phyloP scores from a whole-genome alignment of 2,113 vertebrate genomes.

The Hippopotamus amphibius region DNA sequence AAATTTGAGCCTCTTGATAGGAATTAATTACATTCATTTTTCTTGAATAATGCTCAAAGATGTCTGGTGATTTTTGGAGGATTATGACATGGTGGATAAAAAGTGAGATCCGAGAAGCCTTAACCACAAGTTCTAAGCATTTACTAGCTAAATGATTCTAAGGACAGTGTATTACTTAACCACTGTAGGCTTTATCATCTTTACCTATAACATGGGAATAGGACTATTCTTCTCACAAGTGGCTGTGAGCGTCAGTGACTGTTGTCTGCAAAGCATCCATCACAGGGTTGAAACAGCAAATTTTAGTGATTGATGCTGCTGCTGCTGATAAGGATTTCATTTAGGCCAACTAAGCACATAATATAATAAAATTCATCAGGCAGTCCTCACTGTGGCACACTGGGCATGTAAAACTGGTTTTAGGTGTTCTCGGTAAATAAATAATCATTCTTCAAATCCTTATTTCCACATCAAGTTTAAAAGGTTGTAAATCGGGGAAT shows the following conservation, averaged over 20 bases:
- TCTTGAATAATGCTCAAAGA: slow-evolving; percentile 4
- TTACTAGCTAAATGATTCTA: background rate
- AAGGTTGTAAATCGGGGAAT: background rate
- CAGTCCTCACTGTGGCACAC: too few species aligned
- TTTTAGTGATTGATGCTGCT: background rate
- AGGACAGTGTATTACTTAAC: background rate
- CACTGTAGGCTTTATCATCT: background rate
- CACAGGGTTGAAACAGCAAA: background rate
- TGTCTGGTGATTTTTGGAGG: background rate
- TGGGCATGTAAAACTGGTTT: background rate
- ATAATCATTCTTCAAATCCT: background rate
- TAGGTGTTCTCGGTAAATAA: background rate
- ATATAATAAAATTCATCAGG: background rate
- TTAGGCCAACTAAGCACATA: background rate
- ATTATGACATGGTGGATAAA: background rate
- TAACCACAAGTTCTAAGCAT: background rate
- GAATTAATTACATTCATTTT: slow-evolving; percentile 1
- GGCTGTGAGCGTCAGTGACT: background rate
- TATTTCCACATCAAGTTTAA: background rate
- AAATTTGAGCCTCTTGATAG: background rate
- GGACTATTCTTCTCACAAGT: background rate
- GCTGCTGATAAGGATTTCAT: background rate
- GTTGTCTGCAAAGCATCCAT: background rate
- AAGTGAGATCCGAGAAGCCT: background rate
- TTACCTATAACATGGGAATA: background rate